Conservation (phyloP, 2,113 vertebrate species). For the Psittacula cyanocephala region DNA sequence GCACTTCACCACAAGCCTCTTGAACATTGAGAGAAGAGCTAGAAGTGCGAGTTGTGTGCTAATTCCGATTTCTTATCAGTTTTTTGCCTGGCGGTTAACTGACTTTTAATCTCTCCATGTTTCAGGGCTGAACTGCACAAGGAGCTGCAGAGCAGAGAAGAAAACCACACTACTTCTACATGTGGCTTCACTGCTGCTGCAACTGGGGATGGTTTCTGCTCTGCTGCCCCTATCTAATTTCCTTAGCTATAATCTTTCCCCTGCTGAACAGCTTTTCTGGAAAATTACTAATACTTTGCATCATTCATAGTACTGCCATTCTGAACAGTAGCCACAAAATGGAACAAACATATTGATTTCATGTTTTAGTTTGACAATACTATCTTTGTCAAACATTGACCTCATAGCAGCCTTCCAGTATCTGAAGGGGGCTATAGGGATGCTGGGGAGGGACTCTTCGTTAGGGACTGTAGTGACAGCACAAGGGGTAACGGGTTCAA, state of each 20-base stretch:
- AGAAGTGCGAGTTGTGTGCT: not conserved
- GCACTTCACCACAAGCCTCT: not conserved
- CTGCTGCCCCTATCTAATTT: not conserved
- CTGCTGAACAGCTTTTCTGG: not conserved
- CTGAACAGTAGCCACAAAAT: not conserved
- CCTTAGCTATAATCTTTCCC: not conserved
- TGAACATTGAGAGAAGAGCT: not conserved
- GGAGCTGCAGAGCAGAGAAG: not conserved
- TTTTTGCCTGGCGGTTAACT: accelerated
- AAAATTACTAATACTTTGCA: not conserved
- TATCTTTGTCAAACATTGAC: not conserved
- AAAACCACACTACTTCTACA: not conserved
- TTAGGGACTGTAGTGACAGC: too few species aligned
- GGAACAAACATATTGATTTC: not conserved
- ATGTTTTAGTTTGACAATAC: not conserved
- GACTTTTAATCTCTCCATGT: not conserved
- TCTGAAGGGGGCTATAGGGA: too few species aligned
- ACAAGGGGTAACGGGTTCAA: too few species aligned
- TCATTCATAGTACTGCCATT: not conserved
- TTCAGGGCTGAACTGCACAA: not conserved
- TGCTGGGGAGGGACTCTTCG: too few species aligned
- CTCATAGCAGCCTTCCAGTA: too few species aligned
- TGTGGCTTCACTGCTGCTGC: not conserved
- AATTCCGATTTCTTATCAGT: not conserved
- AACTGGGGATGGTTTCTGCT: not conserved